Conservation (phyloP, 2,797 vertebrate genomes). For the Pogoniulus pusillus region DNA sequence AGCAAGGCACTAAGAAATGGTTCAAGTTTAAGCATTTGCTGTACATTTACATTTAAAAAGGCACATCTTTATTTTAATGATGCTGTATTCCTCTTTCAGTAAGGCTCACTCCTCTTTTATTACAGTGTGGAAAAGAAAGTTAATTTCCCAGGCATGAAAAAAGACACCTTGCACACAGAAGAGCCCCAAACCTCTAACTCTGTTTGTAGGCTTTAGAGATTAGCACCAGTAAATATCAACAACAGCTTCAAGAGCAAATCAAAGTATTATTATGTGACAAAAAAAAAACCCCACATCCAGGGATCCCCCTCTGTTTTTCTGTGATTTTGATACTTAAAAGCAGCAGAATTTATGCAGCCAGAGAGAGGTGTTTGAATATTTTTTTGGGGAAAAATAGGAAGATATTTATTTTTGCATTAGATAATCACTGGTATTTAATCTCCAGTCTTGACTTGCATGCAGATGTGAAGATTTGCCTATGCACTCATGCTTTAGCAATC, state of each 20-base stretch:
- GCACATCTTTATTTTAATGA: slow-evolving; percentile 78
- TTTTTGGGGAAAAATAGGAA: background rate
- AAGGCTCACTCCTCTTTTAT: slow-evolving; percentile 1
- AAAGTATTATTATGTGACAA: background rate
- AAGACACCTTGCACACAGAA: slow-evolving; percentile 6
- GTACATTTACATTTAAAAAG: slow-evolving; percentile 78
- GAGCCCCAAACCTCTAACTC: slow-evolving; percentile 13
- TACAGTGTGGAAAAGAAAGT: background rate
- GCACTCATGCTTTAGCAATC: slow-evolving; percentile 49
- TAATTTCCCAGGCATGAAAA: slow-evolving; percentile 29
- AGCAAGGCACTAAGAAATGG: slow-evolving; percentile 92
- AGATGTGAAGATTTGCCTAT: slow-evolving; percentile 54
- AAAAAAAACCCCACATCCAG: background rate
- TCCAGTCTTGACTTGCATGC: slow-evolving; percentile 47
- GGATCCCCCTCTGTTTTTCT: background rate
- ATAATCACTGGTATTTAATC: slow-evolving; percentile 39
- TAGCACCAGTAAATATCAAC: slow-evolving; percentile 49
- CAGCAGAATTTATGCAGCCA: slow-evolving; percentile 11
- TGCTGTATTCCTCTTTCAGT: slow-evolving; percentile 55
- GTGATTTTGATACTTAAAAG: slow-evolving; percentile 29
- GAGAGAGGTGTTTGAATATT: background rate
- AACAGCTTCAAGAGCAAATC: slow-evolving; percentile 33
- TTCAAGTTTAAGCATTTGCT: slow-evolving; percentile 89
- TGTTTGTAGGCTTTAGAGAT: slow-evolving; percentile 6
- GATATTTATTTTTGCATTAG: slow-evolving; percentile 28